Conservation (phyloP, 2,797 vertebrate species). For the Perdix hodgsoniae region DNA sequence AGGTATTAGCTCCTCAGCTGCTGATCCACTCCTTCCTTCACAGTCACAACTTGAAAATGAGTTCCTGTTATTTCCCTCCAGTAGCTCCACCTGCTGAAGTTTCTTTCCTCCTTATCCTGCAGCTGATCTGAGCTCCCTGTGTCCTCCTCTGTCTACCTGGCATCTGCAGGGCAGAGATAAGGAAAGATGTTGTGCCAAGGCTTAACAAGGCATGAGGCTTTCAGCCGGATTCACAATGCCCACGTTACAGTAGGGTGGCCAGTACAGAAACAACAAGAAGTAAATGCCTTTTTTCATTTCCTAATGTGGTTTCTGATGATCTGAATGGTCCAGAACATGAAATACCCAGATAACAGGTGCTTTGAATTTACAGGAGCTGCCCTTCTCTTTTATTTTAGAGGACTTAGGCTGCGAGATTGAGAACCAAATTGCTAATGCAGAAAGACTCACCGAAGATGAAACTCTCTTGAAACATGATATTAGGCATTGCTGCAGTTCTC, state of each 20-base stretch:
- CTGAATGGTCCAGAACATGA: constrained; percentile 39
- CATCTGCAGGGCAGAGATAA: constrained; percentile 72
- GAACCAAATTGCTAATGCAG: constrained; percentile 56
- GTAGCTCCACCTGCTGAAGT: background rate
- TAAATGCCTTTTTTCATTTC: constrained; percentile 59
- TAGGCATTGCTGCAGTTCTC: background rate
- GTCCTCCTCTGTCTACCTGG: constrained; percentile 43
- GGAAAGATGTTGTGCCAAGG: constrained; percentile 54
- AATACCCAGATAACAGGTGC: constrained; percentile 53
- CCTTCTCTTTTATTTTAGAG: constrained; percentile 52
- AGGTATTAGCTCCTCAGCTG: background rate
- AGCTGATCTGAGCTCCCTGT: constrained; percentile 46
- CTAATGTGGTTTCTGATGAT: constrained; percentile 55
- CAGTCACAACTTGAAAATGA: background rate
- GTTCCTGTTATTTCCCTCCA: background rate
- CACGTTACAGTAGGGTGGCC: constrained; percentile 50
- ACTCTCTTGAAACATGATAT: constrained; percentile 9
- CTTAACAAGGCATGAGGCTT: constrained; percentile 67
- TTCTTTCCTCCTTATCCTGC: constrained; percentile 23
- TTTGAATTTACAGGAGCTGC: constrained; percentile 51
- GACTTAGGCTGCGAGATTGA: constrained; percentile 25
- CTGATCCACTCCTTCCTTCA: background rate
- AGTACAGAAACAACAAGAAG: constrained; percentile 56
- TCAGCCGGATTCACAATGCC: constrained; percentile 57
- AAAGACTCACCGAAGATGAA: constrained; percentile 31